Percentiles rank a stretch among this genome's conserved stretches.
These are phyloP conservation scores for Romanogobio albipinnatus DNA, from an alignment of 2,113 vertebrate genomes.

Conservation along the genomic window DNA sequence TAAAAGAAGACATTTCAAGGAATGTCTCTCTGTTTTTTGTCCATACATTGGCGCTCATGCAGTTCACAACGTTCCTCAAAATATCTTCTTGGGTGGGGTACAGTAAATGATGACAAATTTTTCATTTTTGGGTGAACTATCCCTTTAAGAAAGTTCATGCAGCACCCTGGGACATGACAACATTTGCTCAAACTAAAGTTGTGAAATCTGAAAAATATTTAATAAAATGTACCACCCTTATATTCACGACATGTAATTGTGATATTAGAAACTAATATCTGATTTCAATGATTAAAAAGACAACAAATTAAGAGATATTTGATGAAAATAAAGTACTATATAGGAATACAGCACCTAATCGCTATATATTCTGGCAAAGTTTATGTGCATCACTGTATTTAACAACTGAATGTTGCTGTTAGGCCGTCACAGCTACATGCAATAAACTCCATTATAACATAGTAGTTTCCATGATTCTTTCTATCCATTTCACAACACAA, in stretches of 20 bases:
- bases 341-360: not conserved
- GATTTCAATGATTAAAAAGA: not conserved
- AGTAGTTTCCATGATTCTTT: not conserved
- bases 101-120: not conserved
- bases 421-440: not conserved
- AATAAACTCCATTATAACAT: not conserved
- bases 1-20: no score
- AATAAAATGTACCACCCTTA: not conserved
- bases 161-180: not conserved
- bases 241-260: not conserved
- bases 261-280: no score
- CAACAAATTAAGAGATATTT: not conserved
- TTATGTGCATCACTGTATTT: not conserved
- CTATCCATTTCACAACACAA: not conserved
- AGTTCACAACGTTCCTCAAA: no score
- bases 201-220: not conserved
- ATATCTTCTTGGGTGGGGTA: no score
- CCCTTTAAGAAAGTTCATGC: not conserved
- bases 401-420: not conserved
- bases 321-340: not conserved
- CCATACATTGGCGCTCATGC: no score
- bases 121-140: not conserved
- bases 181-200: not conserved
- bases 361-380: not conserved
- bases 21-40: no score